Evolutionary conservation across 2,888 invertebrate species (phyloP), one percentile per base, ranked within the genome.

Genomic region (Ectemnius continuus): DNA sequence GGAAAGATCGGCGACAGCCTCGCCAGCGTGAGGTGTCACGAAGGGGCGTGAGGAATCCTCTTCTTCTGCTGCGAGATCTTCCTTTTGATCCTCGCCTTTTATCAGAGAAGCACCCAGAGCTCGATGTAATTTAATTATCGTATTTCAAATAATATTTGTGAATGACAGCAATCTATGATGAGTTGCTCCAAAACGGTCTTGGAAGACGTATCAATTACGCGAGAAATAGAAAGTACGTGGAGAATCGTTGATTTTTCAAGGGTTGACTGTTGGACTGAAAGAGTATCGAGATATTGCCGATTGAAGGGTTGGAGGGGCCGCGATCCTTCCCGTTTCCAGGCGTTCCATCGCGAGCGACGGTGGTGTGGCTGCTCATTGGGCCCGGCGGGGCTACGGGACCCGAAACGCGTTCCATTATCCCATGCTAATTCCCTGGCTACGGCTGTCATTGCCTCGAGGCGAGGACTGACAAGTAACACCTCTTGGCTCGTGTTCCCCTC

Each of bases 401-500:
- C 52, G 52, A 85, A 85, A 85, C 84, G 86, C 85, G 88, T 90
- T 89, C 89, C 88, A 90, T 91, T 91, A 91, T 90, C 91, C 90
- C 90, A 91, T 90, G 91, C 90, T 90, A 91, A 91, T 91, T 91
- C 88, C 86, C 84, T 79, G 84, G 86, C 87, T 83, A 86, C 85
- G 89, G 88, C 90, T 91, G 90, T 90, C 90, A 90, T 89, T 90
- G 90, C 90, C 89, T 89, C 86, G 84, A 88, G 89, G 85, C 84
- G 83, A 84, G 83, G 86, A 89, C 88, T 89, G 89, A 90, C 91
- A 90, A 89, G 88, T 90, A 91, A 91, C 90, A 91, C 90, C 90
- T 90, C 87, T 88, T 84, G 84, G 84, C 85, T 86, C 87, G 85
- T 87, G 88, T 88, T 87, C 84, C 77, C 71, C 80, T 70, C 75